A percentile compares a stretch with the other conserved stretches of the same genome.
These are phyloP conservation scores for Lasioglossum calceatum DNA, from an alignment of 2,888 invertebrate species.

Conservation along the genomic window DNA sequence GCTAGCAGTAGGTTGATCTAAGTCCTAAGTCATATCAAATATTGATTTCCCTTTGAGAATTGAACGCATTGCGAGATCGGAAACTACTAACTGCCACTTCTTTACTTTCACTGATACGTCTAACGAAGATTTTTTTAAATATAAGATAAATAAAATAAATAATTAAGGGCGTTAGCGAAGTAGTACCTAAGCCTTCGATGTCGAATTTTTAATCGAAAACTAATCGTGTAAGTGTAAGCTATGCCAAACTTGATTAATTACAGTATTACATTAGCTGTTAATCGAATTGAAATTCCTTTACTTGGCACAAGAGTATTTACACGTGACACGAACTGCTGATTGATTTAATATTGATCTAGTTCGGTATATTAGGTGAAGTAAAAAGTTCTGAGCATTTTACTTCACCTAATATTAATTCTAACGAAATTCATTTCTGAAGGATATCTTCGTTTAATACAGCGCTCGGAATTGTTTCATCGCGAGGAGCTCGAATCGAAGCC, in stretches of 20 bases:
- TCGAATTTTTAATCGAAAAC: not conserved
- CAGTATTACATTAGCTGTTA: not conserved
- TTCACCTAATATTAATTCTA: not conserved
- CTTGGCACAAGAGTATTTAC: not conserved
- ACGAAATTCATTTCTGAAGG: not conserved
- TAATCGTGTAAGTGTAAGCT: not conserved
- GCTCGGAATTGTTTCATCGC: too few relatives aligned
- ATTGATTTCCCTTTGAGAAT: not conserved
- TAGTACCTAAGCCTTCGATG: conserved; percentile 1
- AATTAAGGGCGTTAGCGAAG: not conserved
- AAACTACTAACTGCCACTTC: not conserved
- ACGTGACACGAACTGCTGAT: not conserved
- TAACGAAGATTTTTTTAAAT: not conserved
- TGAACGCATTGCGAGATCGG: not conserved
- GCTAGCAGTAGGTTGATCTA: not conserved
- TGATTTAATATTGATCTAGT: not conserved
- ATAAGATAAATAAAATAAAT: not conserved
- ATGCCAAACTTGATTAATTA: not conserved
- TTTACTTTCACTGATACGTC: not conserved
- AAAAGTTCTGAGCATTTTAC: too few relatives aligned
- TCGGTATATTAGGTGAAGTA: too few relatives aligned
- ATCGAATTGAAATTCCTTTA: not conserved
- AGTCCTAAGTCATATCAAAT: not conserved
- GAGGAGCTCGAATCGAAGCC: too few relatives aligned
- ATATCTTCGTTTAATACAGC: too few relatives aligned